These are phyloP conservation scores for Cheirogaleus medius DNA, from an alignment of 2,113 vertebrate genomes.

Conservation along the genomic window DNA sequence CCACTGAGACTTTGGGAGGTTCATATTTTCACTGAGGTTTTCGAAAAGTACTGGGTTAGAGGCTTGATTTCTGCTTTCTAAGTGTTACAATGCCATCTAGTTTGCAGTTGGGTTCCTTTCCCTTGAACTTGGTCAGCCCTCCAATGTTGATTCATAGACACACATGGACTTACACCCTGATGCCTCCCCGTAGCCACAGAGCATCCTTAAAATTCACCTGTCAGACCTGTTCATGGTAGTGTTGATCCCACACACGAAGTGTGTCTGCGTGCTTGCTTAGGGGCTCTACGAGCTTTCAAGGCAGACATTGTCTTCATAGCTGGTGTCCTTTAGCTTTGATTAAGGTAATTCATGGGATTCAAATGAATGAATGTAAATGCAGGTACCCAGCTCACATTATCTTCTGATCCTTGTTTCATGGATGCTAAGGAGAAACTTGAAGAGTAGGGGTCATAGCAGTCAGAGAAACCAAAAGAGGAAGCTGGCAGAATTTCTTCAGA, in stretches of 20 bases:
- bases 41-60: not conserved
- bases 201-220: not conserved
- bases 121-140: not conserved
- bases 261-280: not conserved
- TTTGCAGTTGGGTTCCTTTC: not conserved
- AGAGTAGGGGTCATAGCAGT: not conserved
- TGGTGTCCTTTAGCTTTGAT: not conserved
- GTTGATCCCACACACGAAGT: not conserved
- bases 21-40: not conserved
- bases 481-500: not conserved
- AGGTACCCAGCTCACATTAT: not conserved
- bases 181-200: rapidly evolving
- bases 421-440: not conserved
- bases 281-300: not conserved
- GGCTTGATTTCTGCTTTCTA: not conserved
- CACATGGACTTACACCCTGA: not conserved
- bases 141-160: not conserved
- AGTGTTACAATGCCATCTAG: not conserved
- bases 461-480: not conserved
- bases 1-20: not conserved
- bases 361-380: not conserved
- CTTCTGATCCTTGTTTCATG: not conserved
- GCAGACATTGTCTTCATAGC: not conserved
- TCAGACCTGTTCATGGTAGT: not conserved
- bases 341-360: not conserved